Evolutionary conservation across 2,888 invertebrate genomes (phyloP).

Genomic region (Margaritifera margaritifera): DNA sequence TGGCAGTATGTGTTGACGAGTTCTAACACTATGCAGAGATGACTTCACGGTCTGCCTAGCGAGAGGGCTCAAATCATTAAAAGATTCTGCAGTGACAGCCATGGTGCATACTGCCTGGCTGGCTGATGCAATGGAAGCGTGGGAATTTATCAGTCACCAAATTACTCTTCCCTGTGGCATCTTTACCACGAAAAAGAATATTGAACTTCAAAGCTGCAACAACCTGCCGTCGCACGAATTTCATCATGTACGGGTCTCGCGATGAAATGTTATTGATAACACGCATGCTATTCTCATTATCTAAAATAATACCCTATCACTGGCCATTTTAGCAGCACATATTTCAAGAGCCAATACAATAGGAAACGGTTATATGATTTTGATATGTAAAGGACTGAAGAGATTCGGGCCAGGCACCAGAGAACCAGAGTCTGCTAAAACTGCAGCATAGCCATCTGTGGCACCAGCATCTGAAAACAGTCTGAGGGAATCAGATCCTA

Average conservation of each 20-base stretch:
- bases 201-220: conserved; percentile 9
- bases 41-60: too few relatives aligned
- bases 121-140: conserved; percentile 27
- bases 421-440: conserved; percentile 21
- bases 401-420: conserved; percentile 3
- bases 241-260: conserved; percentile 12
- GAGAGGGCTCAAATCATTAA: too few relatives aligned
- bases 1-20: too few relatives aligned
- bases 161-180: conserved; percentile 17
- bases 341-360: conserved; percentile 20
- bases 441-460: conserved; percentile 15
- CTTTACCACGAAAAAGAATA: conserved; percentile 14
- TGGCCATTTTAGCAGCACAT: conserved; percentile 16
- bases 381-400: conserved; percentile 3
- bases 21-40: too few relatives aligned
- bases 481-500: conserved; percentile 5
- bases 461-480: conserved; percentile 17
- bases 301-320: conserved; percentile 25
- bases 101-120: conserved; percentile 15
- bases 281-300: conserved; percentile 18
- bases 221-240: conserved; percentile 15
- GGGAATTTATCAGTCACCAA: conserved; percentile 14
- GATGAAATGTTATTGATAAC: conserved; percentile 24
- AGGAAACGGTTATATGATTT: conserved; percentile 16
- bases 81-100: too few relatives aligned